Conservation (phyloP, 2,888 invertebrate species). For the Camptogramma bilineatum region DNA sequence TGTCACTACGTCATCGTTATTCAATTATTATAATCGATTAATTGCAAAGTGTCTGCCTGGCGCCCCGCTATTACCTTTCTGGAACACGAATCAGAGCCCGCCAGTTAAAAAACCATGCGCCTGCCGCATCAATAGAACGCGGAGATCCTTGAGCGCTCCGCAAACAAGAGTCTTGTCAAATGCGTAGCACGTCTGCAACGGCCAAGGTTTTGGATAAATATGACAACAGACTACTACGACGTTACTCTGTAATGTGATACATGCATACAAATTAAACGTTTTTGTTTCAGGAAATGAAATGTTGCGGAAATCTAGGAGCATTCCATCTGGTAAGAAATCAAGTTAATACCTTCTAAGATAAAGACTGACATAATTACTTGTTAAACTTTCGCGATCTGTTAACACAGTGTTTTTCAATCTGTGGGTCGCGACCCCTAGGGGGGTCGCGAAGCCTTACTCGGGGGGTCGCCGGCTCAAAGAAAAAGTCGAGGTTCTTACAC, state of each 20-base stretch:
- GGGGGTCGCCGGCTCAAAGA: no score
- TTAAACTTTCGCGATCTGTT: no score
- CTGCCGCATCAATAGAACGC: slow-evolving; percentile 39
- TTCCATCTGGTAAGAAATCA: slow-evolving; percentile 17
- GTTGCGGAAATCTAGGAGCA: slow-evolving; percentile 14
- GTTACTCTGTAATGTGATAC: slow-evolving; percentile 35
- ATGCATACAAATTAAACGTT: slow-evolving; percentile 31
- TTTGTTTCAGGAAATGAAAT: slow-evolving; percentile 41
- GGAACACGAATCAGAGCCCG: slow-evolving; percentile 54
- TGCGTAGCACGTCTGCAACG: slow-evolving; percentile 53
- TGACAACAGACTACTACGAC: slow-evolving; percentile 45
- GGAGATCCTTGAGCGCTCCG: slow-evolving; percentile 56
- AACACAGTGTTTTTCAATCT: no score
- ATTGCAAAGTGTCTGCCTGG: slow-evolving; percentile 70
- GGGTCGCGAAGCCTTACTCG: no score
- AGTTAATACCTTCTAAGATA: background rate
- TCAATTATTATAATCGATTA: slow-evolving; percentile 79
- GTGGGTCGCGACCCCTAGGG: no score
- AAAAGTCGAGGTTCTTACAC: no score
- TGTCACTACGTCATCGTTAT: slow-evolving; percentile 76
- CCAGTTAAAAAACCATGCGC: slow-evolving; percentile 18
- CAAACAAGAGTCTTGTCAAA: slow-evolving; percentile 48
- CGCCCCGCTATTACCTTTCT: slow-evolving; percentile 58
- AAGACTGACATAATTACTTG: background rate
- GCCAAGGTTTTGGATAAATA: slow-evolving; percentile 55